Evolutionary conservation across 1,140 invertebrate genomes (phyloP).

Genomic region (Lepidurus arcticus): DNA sequence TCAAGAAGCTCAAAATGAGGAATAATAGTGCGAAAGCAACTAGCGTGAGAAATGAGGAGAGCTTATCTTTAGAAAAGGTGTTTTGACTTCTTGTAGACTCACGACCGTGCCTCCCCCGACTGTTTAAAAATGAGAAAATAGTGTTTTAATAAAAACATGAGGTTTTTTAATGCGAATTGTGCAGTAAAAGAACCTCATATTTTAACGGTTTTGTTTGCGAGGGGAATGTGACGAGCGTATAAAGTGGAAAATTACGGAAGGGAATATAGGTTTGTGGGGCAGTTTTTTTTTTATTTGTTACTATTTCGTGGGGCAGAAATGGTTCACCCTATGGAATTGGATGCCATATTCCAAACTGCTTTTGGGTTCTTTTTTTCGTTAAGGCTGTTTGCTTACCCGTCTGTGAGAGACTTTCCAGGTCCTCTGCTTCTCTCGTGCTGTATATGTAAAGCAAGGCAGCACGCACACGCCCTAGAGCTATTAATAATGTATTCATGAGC

Average conservation of each 20-base stretch:
- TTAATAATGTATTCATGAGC: slow-evolving; percentile 22
- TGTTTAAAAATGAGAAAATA: too few species aligned
- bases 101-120: too few species aligned
- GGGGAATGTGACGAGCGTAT: neutral
- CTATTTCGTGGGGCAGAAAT: neutral
- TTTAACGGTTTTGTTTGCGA: too few species aligned
- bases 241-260: neutral
- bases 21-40: neutral
- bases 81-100: too few species aligned
- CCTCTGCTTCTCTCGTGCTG: neutral
- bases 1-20: neutral
- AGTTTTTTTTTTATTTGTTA: neutral
- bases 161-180: too few species aligned
- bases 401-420: neutral
- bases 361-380: neutral
- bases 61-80: neutral
- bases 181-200: too few species aligned
- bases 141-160: too few species aligned
- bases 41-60: neutral
- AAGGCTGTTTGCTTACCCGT: neutral
- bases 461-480: neutral
- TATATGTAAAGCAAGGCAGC: neutral
- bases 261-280: neutral
- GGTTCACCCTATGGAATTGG: neutral
- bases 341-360: neutral